A percentile compares a stretch with the other conserved stretches of the same genome.
Evolutionary conservation across 2,113 vertebrate species (phyloP).

Genomic region (Phrynocephalus versicolor): DNA sequence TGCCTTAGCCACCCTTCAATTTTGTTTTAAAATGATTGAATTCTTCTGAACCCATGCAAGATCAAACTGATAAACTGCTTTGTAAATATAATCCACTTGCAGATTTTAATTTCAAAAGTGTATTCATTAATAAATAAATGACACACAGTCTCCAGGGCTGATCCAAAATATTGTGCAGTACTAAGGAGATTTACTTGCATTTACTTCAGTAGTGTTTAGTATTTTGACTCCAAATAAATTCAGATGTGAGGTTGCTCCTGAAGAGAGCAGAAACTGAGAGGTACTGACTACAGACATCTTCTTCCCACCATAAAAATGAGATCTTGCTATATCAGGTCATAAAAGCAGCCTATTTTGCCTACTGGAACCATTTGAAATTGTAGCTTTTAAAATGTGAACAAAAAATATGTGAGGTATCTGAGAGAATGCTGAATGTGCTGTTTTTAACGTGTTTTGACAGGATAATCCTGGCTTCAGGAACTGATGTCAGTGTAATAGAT

Average conservation of each 20-base stretch:
- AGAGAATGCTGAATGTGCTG: slow-evolving; percentile 52
- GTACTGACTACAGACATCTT: slow-evolving; percentile 42
- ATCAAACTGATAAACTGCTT: background rate
- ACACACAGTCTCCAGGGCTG: background rate
- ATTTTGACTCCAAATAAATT: slow-evolving; percentile 65
- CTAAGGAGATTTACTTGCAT: background rate
- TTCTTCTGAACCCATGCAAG: slow-evolving; percentile 19
- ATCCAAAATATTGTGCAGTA: slow-evolving; percentile 40
- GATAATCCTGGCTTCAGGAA: slow-evolving; percentile 44
- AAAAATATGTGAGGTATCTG: slow-evolving; percentile 61
- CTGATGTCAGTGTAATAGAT: slow-evolving; percentile 44
- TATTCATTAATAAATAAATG: slow-evolving; percentile 22
- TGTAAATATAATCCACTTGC: background rate
- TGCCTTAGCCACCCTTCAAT: background rate
- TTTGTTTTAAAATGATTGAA: background rate
- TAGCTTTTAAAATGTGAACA: slow-evolving; percentile 53
- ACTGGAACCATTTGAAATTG: slow-evolving; percentile 55
- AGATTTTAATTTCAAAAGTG: background rate
- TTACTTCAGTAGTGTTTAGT: slow-evolving; percentile 53
- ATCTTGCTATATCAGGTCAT: slow-evolving; percentile 45
- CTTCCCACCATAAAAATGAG: slow-evolving; percentile 45
- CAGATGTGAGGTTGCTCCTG: slow-evolving; percentile 40
- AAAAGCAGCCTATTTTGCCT: slow-evolving; percentile 22
- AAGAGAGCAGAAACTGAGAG: slow-evolving; percentile 55
- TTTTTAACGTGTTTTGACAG: slow-evolving; percentile 57